phyloP scores from a whole-genome alignment of 2,797 vertebrate species.

The Enteromius paludinosus region DNA sequence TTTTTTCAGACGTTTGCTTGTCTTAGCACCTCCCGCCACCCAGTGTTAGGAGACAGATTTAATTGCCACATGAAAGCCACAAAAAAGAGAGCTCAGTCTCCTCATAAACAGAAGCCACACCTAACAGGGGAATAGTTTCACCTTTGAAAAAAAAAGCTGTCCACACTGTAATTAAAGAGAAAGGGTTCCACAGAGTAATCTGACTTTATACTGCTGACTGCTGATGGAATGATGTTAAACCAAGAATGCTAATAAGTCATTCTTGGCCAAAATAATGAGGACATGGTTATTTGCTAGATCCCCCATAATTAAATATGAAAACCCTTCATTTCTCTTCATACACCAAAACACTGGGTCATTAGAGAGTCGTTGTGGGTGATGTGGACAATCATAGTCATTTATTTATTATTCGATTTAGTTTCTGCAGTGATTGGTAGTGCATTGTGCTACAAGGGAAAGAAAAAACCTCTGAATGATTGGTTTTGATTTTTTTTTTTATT shows the following conservation, averaged over 20 bases:
- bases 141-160: constrained; percentile 77
- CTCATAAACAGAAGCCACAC: constrained; percentile 83
- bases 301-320: constrained; percentile 36
- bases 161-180: constrained; percentile 87
- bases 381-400: constrained; percentile 8
- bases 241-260: constrained; percentile 52
- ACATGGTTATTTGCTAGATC: constrained; percentile 26
- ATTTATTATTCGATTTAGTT: constrained; percentile 6
- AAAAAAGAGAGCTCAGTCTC: constrained; percentile 82
- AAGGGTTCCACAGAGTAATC: constrained; percentile 71
- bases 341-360: constrained; percentile 15
- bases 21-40: constrained; percentile 83
- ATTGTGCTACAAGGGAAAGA: background rate
- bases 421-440: background rate
- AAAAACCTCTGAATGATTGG: background rate
- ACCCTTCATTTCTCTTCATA: constrained; percentile 23
- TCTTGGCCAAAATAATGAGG: constrained; percentile 42
- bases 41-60: constrained; percentile 82
- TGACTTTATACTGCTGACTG: constrained; percentile 53
- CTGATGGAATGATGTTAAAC: constrained; percentile 48
- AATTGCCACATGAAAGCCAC: constrained; percentile 86
- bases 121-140: constrained; percentile 83
- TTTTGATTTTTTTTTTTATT: background rate
- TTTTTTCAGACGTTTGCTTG: constrained; percentile 63
- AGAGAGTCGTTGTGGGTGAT: constrained; percentile 3